Base-by-base conservation (phyloP, 2,888 invertebrate genomes). In the Heteromyza rotundicornis region DNA sequence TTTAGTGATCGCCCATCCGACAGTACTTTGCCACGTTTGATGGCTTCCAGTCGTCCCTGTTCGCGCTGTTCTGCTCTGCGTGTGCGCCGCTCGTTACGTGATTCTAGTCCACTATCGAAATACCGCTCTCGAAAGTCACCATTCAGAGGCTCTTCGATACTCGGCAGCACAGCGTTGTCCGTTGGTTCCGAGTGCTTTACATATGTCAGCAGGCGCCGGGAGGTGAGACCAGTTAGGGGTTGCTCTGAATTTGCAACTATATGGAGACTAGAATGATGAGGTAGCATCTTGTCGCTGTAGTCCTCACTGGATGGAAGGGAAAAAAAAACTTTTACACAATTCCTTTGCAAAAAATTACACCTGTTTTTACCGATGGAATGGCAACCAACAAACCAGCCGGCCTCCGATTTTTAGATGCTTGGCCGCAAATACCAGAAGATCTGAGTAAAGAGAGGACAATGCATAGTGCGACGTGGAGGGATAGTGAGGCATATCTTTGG, bases 371-470 rank as follows among this genome's bases (percentile, higher is more conserved):
- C 93, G 89, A 67, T 92, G 90, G 36, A 96, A 86, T 23, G 99
- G 99, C 73, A 96, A 89, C 98, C 98, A 99, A 84, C 92, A 97
- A 0, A 98, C 96, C 17, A 99, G 85, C 66, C 95, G 85, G 0
- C 96, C 92, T 3, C 90, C 88, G 3, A 92, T 67, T 69, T 85
- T 87, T 60, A 99, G 86, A 80, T 92, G 90, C 56, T 85, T 85
- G 0, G 92, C 92, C 0, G 95, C 88, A 83, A 98, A 95, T 72
- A 87, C 85, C 44, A 99, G 84, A 52, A 99, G 85, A 84, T 99
- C 98, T 55, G 85, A 85, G 76, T 92, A 94, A 32, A 98, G 88
- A 67, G 92, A 89, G 1, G 90, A 87, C 68, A 98, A 84, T 14
- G 89, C 89, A 78, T 99, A 99, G 62, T 89, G 90, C 49, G 94